Evolutionary conservation across 2,113 vertebrate species (phyloP).

Genomic region (Australoheros scitulus): DNA sequence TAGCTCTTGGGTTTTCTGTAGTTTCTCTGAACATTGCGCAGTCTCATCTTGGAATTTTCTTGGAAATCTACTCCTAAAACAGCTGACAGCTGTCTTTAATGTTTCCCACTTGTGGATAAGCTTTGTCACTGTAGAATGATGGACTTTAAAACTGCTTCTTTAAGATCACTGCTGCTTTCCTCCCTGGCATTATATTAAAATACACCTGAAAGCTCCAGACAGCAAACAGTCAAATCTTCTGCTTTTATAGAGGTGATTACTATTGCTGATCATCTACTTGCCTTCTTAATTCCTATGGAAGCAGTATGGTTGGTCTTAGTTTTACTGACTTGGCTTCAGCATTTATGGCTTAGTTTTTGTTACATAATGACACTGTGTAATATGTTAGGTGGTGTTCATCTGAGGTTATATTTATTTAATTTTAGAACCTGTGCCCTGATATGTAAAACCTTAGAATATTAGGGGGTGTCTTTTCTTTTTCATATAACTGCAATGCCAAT

Average conservation of each 20-base stretch:
- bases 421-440: too few species aligned
- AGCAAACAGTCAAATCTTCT: too few species aligned
- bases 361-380: too few species aligned
- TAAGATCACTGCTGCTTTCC: not conserved
- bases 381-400: too few species aligned
- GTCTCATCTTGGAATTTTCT: not conserved
- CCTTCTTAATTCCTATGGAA: not conserved
- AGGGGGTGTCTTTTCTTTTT: not conserved
- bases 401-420: too few species aligned
- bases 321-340: not conserved
- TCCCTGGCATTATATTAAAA: not conserved
- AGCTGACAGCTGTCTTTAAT: not conserved
- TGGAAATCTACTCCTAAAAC: not conserved
- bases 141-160: not conserved
- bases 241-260: too few species aligned
- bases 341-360: too few species aligned
- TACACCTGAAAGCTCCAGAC: not conserved
- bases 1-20: not conserved
- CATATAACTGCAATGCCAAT: not conserved
- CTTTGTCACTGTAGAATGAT: not conserved
- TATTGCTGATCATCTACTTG: not conserved
- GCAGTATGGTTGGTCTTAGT: not conserved
- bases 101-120: not conserved
- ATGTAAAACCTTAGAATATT: too few species aligned
- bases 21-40: not conserved